A percentile compares a stretch with the other conserved stretches of the same genome.
These are phyloP conservation scores for Parauchenoglanis punctatus DNA, from an alignment of 2,797 vertebrate species.

Conservation along the genomic window DNA sequence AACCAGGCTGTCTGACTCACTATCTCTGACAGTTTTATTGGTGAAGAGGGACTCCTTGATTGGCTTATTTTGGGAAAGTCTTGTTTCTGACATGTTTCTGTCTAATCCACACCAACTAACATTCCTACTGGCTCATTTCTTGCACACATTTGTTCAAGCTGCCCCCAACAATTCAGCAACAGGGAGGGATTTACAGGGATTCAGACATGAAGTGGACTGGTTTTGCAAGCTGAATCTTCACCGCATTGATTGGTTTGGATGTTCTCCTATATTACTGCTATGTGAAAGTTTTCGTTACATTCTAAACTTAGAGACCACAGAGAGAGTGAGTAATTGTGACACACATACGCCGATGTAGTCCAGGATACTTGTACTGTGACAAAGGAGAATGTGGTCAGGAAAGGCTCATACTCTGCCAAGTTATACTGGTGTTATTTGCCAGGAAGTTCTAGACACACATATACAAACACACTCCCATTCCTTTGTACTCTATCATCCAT, in stretches of 20 bases:
- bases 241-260: slow-evolving; percentile 2
- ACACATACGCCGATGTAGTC: slow-evolving; percentile 50
- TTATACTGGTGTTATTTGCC: slow-evolving; percentile 73
- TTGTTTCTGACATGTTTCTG: slow-evolving; percentile 51
- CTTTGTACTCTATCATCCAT: slow-evolving; percentile 25
- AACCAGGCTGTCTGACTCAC: slow-evolving; percentile 39
- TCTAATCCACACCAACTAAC: slow-evolving; percentile 34
- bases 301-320: slow-evolving; percentile 37
- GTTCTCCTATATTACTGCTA: neutral
- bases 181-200: neutral
- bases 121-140: slow-evolving; percentile 37
- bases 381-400: slow-evolving; percentile 82
- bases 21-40: slow-evolving; percentile 50
- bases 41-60: slow-evolving; percentile 50
- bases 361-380: slow-evolving; percentile 76
- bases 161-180: neutral
- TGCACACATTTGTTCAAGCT: slow-evolving; percentile 20
- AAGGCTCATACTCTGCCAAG: slow-evolving; percentile 64
- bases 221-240: slow-evolving; percentile 4
- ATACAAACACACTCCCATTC: slow-evolving; percentile 21
- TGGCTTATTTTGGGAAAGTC: slow-evolving; percentile 54
- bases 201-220: neutral
- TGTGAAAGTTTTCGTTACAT: slow-evolving; percentile 20
- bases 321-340: slow-evolving; percentile 30
- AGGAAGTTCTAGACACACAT: slow-evolving; percentile 55